Base-by-base conservation (phyloP, 2,888 invertebrate species). In the Andrena trimmerana region DNA sequence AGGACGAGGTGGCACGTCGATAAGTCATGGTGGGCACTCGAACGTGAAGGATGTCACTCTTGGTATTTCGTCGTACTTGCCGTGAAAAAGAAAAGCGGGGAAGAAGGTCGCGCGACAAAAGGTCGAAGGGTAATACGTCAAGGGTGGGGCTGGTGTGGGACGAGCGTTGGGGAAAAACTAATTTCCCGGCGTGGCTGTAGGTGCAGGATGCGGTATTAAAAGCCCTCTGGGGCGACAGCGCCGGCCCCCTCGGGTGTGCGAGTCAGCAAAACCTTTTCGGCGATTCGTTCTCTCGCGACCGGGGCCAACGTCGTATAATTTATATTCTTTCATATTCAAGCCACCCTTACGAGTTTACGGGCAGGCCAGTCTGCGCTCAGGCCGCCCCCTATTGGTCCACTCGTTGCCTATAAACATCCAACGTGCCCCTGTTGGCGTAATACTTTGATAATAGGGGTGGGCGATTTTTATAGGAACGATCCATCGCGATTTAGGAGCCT, bases 251-350 rank as follows among this genome's bases (percentile, higher is more conserved):
- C 57, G 76, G 42, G 62, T 50, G 63, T 57, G n/a, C 84, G 89
- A 92, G 90, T 91, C 91, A 90, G 90, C 90, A 89, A 90, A 91
- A 92, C 89, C 90, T 90, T 91, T 91, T 91, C 86, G 90, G 88
- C 86, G 89, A 91, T 91, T 91, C 91, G 88, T 89, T 90, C 86
- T 82, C 72, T 65, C 77, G 63, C 36, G 71, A 77, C 62, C 65
- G 63, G 71, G 63, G 59, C 66, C 70, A 62, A 36, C 71, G 20
- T 81, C 80, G 80, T 85, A 81, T 92, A 92, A 92, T 92, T 92
- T 92, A 92, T 91, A 88, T 89, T 90, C 91, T 91, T 91, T 92
- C 92, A 92, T 93, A 92, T 92, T 90, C 91, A 86, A 88, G 86
- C 86, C 73, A 57, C 62, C 78, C 77, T 69, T 71, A 65, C 75